Evolutionary conservation across 1,140 invertebrate genomes (phyloP), one percentile per base, ranked within the genome.

Genomic region (Trissolcus basalis): DNA sequence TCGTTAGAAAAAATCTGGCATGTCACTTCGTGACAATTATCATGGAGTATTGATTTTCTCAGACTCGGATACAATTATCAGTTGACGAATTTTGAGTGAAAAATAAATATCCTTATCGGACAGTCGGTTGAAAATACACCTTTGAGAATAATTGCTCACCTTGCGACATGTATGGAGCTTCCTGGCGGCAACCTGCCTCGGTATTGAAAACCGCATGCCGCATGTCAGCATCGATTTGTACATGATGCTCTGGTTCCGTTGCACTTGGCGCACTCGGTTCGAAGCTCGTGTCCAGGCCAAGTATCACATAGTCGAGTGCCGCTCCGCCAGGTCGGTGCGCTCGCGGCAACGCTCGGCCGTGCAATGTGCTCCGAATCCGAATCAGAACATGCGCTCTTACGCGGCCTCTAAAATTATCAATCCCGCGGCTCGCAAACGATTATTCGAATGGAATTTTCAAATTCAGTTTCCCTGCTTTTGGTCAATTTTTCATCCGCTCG

Each of bases 181-280:
- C 48, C 45, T 51, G 39, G 50, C 47, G 3, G 36, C 0, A 12
- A 63, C 16, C 8, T 61, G 32, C 39, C 49, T 50, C 16, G 39
- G 49, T 35, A 43, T 12, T 19, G 51, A 27, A 36, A 63, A 36
- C 27, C 39, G 16, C 39, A 63, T 35, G 49, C 59, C 59, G 59
- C 59, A 44, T 8, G 39, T 39, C 36, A 63, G 27, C 48, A 63
- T 35, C 19, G 59, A 63, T 36, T 53, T 63, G 59, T 63, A 63
- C 59, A 63, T 60, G 14, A 43, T 44, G 33, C 33, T n/a, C 36
- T n/a, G 36, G 9, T n/a, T 39, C 36, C 9, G n/a, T 9, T 8
- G 9, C n/a, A 39, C 9, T 11, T 39, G 36, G n/a, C 36, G 36
- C 36, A 11, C 36, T 39, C 9, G 36, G 36, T 4, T 39, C 36